These are phyloP conservation scores for Plebejus anna DNA, from an alignment of 2,888 invertebrate species.

Conservation along the genomic window DNA sequence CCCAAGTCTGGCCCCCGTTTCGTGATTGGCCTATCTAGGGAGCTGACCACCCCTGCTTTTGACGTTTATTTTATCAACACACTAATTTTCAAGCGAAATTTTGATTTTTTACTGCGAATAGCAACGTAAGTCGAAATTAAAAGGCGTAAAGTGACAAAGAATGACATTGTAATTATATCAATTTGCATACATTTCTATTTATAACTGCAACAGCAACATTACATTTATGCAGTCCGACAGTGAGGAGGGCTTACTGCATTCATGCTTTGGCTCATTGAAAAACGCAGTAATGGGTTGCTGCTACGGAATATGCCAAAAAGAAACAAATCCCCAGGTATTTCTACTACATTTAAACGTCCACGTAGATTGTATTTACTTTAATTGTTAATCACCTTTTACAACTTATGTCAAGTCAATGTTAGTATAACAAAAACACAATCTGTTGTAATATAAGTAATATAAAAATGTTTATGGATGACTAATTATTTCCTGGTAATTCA, in stretches of 20 bases:
- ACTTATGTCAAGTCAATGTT: neutral
- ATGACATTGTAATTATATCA: constrained; percentile 18
- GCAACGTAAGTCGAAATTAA: neutral
- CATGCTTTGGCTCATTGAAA: constrained; percentile 73
- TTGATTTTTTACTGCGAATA: neutral
- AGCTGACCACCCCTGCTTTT: too few species aligned
- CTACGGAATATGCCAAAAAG: constrained; percentile 86
- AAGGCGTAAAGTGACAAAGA: neutral
- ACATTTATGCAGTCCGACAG: constrained; percentile 74
- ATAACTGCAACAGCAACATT: constrained; percentile 61
- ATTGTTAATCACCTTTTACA: neutral
- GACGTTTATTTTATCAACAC: constrained; percentile 5
- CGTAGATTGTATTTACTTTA: constrained; percentile 16
- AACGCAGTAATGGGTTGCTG: constrained; percentile 83
- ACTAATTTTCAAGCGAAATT: neutral
- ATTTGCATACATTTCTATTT: constrained; percentile 66
- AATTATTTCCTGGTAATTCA: neutral
- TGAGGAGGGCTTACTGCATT: constrained; percentile 68
- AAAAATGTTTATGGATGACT: neutral
- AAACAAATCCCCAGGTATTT: constrained; percentile 83
- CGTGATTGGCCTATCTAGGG: too few species aligned
- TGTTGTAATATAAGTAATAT: neutral
- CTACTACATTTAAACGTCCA: constrained; percentile 21
- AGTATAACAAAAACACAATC: neutral
- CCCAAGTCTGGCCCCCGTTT: too few species aligned